Percentiles rank a stretch among this genome's conserved stretches.
Conservation (phyloP, 1,140 invertebrate species). For the Trichoplusia ni region DNA sequence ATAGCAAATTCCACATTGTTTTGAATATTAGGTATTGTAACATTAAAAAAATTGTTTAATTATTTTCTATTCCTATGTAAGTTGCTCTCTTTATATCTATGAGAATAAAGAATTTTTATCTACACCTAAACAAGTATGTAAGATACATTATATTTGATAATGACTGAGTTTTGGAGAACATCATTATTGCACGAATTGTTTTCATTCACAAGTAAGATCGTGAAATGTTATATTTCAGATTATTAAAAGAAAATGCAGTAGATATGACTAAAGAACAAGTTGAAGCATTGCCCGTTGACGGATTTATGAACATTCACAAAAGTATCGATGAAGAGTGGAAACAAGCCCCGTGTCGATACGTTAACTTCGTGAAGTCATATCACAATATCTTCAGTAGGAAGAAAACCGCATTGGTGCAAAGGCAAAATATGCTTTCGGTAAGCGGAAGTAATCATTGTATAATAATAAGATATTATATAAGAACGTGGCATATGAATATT, state of each 20-base stretch:
- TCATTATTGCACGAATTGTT: not conserved
- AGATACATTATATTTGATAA: too few species aligned
- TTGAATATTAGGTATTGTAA: not conserved
- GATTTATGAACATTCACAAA: constrained; percentile 61
- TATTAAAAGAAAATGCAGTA: constrained; percentile 63
- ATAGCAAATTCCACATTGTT: not conserved
- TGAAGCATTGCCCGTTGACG: constrained; percentile 54
- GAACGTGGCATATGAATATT: too few species aligned
- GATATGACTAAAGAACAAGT: constrained; percentile 51
- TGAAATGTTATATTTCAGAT: constrained; percentile 47
- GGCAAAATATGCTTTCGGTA: constrained; percentile 60
- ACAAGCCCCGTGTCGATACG: constrained; percentile 58
- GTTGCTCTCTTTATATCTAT: too few species aligned
- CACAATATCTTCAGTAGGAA: constrained; percentile 61
- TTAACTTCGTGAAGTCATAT: constrained; percentile 64
- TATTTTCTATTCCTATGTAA: too few species aligned
- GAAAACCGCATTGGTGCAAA: constrained; percentile 54
- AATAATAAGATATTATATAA: too few species aligned
- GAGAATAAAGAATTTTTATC: too few species aligned
- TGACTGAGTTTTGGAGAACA: too few species aligned
- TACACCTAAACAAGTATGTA: too few species aligned
- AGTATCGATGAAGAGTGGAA: constrained; percentile 48
- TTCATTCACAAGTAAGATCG: too few species aligned
- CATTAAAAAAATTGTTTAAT: too few species aligned
- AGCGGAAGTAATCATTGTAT: constrained; percentile 18